Percentiles rank a stretch among this genome's conserved stretches.
Conservation (phyloP, 2,113 vertebrate genomes). For the Parotia lawesii region DNA sequence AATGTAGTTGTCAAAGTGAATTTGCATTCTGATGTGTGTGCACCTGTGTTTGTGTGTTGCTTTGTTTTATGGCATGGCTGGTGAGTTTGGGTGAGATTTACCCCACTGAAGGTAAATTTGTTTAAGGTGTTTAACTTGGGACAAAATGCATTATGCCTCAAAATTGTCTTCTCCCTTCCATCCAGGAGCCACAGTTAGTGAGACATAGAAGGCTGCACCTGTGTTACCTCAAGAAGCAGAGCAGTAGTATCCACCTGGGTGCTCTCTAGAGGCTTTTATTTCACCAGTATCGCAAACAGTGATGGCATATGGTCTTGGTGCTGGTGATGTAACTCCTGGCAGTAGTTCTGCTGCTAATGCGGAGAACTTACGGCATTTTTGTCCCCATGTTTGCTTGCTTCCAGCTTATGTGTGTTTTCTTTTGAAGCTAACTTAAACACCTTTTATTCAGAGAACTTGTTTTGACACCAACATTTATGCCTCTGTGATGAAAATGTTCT, state of each 20-base stretch:
- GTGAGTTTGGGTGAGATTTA: background rate
- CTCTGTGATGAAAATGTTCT: background rate
- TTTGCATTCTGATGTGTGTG: fast-evolving
- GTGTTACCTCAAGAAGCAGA: background rate
- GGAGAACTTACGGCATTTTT: background rate
- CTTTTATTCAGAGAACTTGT: background rate
- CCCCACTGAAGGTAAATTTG: background rate
- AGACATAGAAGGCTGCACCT: background rate
- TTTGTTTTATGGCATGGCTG: background rate
- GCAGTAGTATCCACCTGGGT: background rate
- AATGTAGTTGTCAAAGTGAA: background rate
- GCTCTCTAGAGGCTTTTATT: background rate
- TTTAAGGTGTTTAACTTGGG: background rate
- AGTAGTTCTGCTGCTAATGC: background rate
- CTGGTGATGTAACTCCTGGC: background rate
- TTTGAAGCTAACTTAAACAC: background rate
- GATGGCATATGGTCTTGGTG: background rate
- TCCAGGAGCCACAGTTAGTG: background rate
- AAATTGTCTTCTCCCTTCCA: background rate
- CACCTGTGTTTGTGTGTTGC: background rate
- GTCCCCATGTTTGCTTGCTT: background rate
- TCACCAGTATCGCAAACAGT: background rate
- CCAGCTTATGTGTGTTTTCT: background rate
- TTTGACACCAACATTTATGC: background rate
- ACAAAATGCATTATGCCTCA: background rate